Percentiles rank a stretch among this genome's conserved stretches.
Conservation (phyloP, 2,113 vertebrate species). For the Ia io region DNA sequence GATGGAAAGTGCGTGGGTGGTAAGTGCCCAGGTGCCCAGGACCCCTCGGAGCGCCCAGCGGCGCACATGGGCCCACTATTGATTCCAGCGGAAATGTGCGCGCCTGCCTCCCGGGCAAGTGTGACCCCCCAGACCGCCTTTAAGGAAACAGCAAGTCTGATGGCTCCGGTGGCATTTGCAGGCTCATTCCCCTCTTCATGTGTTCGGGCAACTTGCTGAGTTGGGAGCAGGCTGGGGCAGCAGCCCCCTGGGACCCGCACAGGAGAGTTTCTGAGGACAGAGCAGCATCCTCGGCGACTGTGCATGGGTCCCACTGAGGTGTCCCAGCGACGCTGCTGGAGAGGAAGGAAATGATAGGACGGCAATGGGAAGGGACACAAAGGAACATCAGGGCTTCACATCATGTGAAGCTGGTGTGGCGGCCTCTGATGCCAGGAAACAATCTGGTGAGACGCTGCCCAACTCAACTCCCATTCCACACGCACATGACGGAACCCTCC, state of each 20-base stretch:
- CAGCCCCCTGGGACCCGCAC: constrained; percentile 14
- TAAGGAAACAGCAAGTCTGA: constrained; percentile 70
- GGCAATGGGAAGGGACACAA: not conserved
- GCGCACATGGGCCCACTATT: constrained; percentile 59
- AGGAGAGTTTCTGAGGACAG: constrained; percentile 20
- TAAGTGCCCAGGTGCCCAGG: constrained; percentile 37
- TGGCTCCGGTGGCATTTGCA: constrained; percentile 56
- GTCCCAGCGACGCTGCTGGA: not conserved
- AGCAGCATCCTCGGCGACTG: not conserved
- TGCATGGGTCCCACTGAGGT: not conserved
- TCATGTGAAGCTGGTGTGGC: not conserved
- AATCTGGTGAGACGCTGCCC: not conserved
- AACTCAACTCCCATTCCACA: not conserved
- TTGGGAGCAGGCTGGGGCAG: not conserved
- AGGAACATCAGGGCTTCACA: not conserved
- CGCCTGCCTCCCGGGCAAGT: constrained; percentile 49
- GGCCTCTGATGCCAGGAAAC: not conserved
- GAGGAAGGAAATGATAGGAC: not conserved
- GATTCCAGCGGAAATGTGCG: constrained; percentile 64
- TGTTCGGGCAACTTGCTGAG: constrained; percentile 20
- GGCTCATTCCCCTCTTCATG: constrained; percentile 42
- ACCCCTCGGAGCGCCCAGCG: constrained; percentile 43
- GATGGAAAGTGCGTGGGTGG: constrained; percentile 11
- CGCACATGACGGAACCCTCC: not conserved
- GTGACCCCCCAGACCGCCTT: constrained; percentile 58